phyloP scores from a whole-genome alignment of 2,797 vertebrate species.

The Gobionotothen gibberifrons region DNA sequence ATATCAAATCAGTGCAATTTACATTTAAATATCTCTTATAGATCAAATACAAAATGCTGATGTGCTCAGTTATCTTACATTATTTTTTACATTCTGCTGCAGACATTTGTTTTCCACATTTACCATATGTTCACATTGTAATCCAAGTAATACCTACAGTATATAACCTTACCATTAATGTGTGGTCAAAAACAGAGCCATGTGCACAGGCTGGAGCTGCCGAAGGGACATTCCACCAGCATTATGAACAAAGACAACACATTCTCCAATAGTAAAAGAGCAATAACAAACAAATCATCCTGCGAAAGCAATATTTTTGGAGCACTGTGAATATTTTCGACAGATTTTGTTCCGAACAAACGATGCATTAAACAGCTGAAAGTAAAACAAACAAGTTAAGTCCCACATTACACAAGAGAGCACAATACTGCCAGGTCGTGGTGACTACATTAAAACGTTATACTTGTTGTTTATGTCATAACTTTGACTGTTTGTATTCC shows the following conservation, averaged over 20 bases:
- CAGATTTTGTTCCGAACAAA: neutral
- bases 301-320: neutral
- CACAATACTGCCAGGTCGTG: neutral
- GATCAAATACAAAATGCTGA: neutral
- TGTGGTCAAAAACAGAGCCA: too few relatives aligned
- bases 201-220: neutral
- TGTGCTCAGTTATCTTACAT: neutral
- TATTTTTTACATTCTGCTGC: neutral
- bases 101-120: neutral
- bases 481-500: neutral
- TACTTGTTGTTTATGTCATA: neutral
- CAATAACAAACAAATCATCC: neutral
- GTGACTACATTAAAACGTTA: neutral
- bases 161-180: neutral
- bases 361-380: neutral
- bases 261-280: neutral
- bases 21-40: neutral
- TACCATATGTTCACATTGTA: neutral
- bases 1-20: neutral
- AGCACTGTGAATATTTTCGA: neutral
- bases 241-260: neutral
- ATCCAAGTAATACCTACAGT: neutral
- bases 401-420: constrained; percentile 1
- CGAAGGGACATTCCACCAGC: constrained; percentile 4
- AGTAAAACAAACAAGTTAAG: neutral